These are phyloP conservation scores for Drepanosiphum platanoidis DNA, from an alignment of 2,888 invertebrate genomes.

Conservation along the genomic window DNA sequence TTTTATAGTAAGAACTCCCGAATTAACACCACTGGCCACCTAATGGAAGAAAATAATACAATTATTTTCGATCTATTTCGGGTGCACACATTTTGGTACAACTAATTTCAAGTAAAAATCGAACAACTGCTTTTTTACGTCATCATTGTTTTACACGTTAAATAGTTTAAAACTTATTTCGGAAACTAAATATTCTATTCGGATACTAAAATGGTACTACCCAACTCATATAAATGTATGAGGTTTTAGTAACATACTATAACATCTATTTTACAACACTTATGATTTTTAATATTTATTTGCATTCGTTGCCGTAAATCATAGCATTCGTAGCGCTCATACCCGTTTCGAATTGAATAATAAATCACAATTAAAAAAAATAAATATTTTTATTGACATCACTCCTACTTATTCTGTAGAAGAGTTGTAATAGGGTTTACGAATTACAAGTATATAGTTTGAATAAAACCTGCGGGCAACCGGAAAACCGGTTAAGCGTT, in stretches of 20 bases:
- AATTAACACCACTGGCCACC: constrained; percentile 84
- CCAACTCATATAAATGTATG: too few relatives aligned
- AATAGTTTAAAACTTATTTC: background rate
- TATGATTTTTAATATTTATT: background rate
- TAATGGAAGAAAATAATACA: constrained; percentile 66
- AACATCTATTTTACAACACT: background rate
- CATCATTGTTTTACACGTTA: too few relatives aligned
- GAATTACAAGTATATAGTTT: constrained; percentile 6
- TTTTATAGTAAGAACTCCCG: constrained; percentile 83
- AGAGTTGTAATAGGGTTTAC: constrained; percentile 28
- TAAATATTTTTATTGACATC: constrained; percentile 3
- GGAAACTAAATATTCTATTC: background rate
- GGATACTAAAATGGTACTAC: too few relatives aligned
- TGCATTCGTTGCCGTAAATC: constrained; percentile 9
- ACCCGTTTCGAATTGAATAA: too few relatives aligned
- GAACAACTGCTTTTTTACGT: background rate
- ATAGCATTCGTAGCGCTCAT: background rate
- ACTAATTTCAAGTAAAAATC: background rate
- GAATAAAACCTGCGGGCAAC: constrained; percentile 45
- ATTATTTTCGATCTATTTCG: background rate
- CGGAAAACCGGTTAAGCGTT: constrained; percentile 52
- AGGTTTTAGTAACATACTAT: background rate
- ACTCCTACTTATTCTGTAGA: background rate
- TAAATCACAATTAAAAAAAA: background rate
- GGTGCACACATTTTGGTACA: background rate